Percentiles rank a stretch among this genome's conserved stretches.
These are phyloP conservation scores for Barypeithes pellucidus DNA, from an alignment of 2,888 invertebrate species.

Conservation along the genomic window DNA sequence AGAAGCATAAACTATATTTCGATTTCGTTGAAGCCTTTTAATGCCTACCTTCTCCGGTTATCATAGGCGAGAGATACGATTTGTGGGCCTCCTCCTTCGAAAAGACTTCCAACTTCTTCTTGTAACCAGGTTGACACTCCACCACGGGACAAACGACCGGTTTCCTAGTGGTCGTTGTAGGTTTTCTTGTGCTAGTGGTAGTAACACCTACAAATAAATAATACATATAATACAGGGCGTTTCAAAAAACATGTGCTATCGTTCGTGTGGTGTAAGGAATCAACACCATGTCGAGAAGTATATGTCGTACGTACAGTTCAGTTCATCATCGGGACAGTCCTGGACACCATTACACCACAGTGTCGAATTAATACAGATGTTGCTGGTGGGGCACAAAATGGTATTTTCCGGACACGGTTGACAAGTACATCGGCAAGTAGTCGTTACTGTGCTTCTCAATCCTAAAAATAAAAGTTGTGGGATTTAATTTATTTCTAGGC, in stretches of 20 bases:
- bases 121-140: constrained; percentile 62
- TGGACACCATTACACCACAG: constrained; percentile 88
- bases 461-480: too few species aligned
- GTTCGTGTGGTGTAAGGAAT: too few species aligned
- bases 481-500: too few species aligned
- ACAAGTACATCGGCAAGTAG: constrained; percentile 82
- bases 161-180: constrained; percentile 48
- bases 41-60: constrained; percentile 62
- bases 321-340: constrained; percentile 90
- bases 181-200: constrained; percentile 25
- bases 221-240: too few species aligned
- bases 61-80: constrained; percentile 70
- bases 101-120: constrained; percentile 65
- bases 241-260: too few species aligned
- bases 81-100: constrained; percentile 63
- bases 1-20: too few species aligned
- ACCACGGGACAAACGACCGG: constrained; percentile 69
- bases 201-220: constrained; percentile 26
- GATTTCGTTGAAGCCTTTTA: background rate
- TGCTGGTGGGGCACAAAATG: constrained; percentile 82
- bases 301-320: constrained; percentile 71
- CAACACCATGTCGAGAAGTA: too few species aligned
- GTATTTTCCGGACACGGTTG: constrained; percentile 80
- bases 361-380: constrained; percentile 79
- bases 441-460: constrained; percentile 75